These are phyloP conservation scores for Sarcophaga bullata DNA, from an alignment of 1,140 invertebrate species.

Conservation along the genomic window DNA sequence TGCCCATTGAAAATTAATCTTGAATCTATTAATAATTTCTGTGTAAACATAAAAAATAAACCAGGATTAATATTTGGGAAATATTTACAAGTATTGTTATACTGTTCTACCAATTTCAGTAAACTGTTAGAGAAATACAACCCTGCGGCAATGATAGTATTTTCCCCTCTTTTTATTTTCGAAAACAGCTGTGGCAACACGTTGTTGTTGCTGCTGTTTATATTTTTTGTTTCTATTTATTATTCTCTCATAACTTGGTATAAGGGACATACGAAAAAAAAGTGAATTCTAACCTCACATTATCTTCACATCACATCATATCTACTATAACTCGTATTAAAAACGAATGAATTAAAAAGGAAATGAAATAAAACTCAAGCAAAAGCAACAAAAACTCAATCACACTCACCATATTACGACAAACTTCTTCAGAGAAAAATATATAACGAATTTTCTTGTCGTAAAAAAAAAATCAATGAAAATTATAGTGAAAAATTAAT, in stretches of 20 bases:
- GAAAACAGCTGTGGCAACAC: slow-evolving; percentile 25
- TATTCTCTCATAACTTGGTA: background rate
- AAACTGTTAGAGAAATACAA: slow-evolving; percentile 29
- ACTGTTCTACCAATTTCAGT: too few relatives aligned
- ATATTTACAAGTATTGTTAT: too few relatives aligned
- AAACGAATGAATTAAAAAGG: background rate
- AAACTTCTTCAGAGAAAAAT: slow-evolving; percentile 30
- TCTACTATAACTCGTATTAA: slow-evolving; percentile 11
- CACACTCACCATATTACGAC: slow-evolving; percentile 27
- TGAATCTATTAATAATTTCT: too few relatives aligned
- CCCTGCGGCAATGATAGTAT: background rate
- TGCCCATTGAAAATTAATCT: too few relatives aligned
- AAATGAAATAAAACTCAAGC: background rate
- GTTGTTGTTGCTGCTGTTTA: slow-evolving; percentile 2
- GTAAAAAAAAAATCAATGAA: slow-evolving; percentile 32
- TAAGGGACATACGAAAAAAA: slow-evolving; percentile 8
- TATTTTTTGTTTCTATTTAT: background rate
- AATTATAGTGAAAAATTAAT: slow-evolving; percentile 16
- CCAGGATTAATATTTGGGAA: too few relatives aligned
- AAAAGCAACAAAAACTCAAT: slow-evolving; percentile 19
- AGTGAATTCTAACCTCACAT: slow-evolving; percentile 37
- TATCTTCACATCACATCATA: slow-evolving; percentile 26
- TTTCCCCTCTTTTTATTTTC: background rate
- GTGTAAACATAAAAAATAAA: too few relatives aligned
- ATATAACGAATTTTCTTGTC: slow-evolving; percentile 30